Percentiles rank a stretch among this genome's conserved stretches.
Conservation (phyloP, 1,140 invertebrate genomes). For the Apis florea region DNA sequence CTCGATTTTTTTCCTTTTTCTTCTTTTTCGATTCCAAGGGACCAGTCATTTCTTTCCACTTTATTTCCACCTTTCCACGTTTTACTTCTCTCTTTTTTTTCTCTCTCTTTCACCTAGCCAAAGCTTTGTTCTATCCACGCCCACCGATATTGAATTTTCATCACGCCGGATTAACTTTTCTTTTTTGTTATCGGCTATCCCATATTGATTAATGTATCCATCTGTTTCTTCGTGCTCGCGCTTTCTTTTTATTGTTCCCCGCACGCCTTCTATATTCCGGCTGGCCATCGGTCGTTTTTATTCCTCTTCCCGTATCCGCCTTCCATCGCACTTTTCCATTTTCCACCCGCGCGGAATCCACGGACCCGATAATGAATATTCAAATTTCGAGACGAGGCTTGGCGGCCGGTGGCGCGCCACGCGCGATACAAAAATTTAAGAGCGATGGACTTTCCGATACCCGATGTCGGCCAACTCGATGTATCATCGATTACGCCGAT, state of each 20-base stretch:
- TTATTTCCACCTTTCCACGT: slow-evolving; percentile 1
- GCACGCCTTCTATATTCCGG: slow-evolving; percentile 8
- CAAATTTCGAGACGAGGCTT: slow-evolving; percentile 32
- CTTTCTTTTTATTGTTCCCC: slow-evolving; percentile 40
- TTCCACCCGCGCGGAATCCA: slow-evolving; percentile 9
- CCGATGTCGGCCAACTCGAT: background rate
- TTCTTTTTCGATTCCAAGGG: background rate
- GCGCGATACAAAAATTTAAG: slow-evolving; percentile 32
- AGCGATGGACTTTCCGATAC: slow-evolving; percentile 10
- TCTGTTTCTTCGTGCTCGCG: slow-evolving; percentile 45
- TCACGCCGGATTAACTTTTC: slow-evolving; percentile 31
- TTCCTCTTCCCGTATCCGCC: background rate
- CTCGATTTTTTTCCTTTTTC: background rate
- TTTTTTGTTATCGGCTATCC: slow-evolving; percentile 32
- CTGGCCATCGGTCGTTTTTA: slow-evolving; percentile 3
- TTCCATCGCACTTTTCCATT: slow-evolving; percentile 30
- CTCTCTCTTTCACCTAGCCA: background rate
- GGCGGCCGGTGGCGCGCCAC: background rate
- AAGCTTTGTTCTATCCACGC: background rate
- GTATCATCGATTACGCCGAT: background rate
- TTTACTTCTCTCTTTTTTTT: background rate
- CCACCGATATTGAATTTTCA: slow-evolving; percentile 50
- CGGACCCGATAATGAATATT: slow-evolving; percentile 44
- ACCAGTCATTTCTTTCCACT: slow-evolving; percentile 19
- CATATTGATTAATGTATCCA: slow-evolving; percentile 49